Evolutionary conservation across 2,113 vertebrate genomes (phyloP).

Genomic region (Salvelinus namaycush): DNA sequence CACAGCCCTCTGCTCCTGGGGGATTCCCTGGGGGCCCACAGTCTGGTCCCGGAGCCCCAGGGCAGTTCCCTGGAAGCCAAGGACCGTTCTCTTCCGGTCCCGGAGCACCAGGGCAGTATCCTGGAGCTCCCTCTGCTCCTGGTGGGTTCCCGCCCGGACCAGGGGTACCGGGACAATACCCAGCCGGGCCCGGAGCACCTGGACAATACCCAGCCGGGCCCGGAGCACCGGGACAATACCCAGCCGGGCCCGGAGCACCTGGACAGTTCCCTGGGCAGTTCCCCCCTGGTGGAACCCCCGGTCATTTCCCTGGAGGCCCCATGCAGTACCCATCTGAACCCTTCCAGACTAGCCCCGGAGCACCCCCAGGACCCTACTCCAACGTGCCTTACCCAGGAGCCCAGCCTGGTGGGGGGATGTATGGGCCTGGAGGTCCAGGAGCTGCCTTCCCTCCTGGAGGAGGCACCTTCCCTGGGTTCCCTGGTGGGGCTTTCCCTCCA

Average conservation of each 20-base stretch:
- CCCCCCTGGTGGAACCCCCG: slow-evolving; percentile 69
- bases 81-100: slow-evolving; percentile 63
- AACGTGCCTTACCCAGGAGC: slow-evolving; percentile 67
- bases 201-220: slow-evolving; percentile 51
- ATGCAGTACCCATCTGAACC: slow-evolving; percentile 68
- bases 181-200: slow-evolving; percentile 69
- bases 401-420: slow-evolving; percentile 68
- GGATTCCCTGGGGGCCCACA: slow-evolving; percentile 50
- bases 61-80: slow-evolving; percentile 53
- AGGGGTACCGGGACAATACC: slow-evolving; percentile 67
- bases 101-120: slow-evolving; percentile 71
- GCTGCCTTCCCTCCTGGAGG: slow-evolving; percentile 59
- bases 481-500: slow-evolving; percentile 69
- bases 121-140: slow-evolving; percentile 64
- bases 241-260: slow-evolving; percentile 67
- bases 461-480: slow-evolving; percentile 61
- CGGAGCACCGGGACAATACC: slow-evolving; percentile 38
- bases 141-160: slow-evolving; percentile 65
- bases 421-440: slow-evolving; percentile 72
- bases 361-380: slow-evolving; percentile 71
- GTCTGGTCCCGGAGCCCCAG: slow-evolving; percentile 69
- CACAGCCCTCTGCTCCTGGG: slow-evolving; percentile 62
- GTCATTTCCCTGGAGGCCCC: slow-evolving; percentile 67
- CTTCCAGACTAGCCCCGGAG: slow-evolving; percentile 72
- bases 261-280: slow-evolving; percentile 68